These are phyloP conservation scores for Tinea pellionella DNA, from an alignment of 2,888 invertebrate genomes.

Conservation along the genomic window DNA sequence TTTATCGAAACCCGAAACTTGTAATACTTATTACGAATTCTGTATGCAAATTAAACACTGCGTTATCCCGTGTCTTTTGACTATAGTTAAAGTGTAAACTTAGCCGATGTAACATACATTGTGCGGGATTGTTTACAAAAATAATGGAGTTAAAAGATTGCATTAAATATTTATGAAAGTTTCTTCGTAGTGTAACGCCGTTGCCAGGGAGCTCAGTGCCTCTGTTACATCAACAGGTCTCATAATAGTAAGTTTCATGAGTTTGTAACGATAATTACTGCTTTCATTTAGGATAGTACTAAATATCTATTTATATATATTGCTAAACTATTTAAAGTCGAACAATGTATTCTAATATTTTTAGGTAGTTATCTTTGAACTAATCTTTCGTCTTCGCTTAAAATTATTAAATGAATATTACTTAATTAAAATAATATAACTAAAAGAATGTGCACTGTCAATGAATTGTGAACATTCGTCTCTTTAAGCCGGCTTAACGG, in stretches of 20 bases:
- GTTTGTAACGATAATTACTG: not conserved
- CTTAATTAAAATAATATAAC: not conserved
- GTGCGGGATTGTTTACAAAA: not conserved
- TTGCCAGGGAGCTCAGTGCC: conserved; percentile 4
- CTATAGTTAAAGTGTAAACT: not conserved
- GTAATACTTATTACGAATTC: not conserved
- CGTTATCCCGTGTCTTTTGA: not conserved
- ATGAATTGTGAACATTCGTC: too few species aligned
- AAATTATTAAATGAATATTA: not conserved
- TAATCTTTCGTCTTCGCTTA: not conserved
- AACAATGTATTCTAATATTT: not conserved
- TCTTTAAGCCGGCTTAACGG: too few species aligned
- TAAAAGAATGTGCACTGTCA: too few species aligned
- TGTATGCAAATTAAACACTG: not conserved
- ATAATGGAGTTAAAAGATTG: not conserved
- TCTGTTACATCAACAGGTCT: conserved; percentile 11
- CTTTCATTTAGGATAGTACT: not conserved
- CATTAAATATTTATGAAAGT: conserved; percentile 12
- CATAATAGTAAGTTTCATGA: conserved; percentile 6
- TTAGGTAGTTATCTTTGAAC: not conserved
- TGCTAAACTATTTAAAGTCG: not conserved
- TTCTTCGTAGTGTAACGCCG: conserved; percentile 6
- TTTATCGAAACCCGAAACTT: not conserved
- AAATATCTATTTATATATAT: not conserved
- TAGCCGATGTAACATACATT: not conserved